Conservation (phyloP, 1,140 invertebrate genomes). For the Vanessa tameamea region DNA sequence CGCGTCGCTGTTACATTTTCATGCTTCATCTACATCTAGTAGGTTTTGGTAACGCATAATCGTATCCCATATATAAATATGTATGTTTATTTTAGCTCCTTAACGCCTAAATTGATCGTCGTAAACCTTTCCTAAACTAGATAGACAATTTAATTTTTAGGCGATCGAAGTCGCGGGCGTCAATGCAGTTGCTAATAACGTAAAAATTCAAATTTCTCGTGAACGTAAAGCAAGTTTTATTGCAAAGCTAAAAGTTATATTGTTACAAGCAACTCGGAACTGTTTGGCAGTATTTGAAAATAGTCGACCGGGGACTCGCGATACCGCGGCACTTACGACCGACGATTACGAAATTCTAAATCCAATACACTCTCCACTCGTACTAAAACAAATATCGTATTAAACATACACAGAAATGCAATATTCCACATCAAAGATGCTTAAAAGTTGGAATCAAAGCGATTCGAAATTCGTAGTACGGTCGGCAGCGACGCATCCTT, state of each 20-base stretch:
- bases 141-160: too few species aligned
- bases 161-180: too few species aligned
- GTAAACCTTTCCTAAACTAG: too few species aligned
- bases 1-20: constrained; percentile 58
- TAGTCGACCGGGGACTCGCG: constrained; percentile 30
- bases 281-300: constrained; percentile 29
- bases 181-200: background rate
- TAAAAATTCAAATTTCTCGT: constrained; percentile 14
- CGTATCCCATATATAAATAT: background rate
- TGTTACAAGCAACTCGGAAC: constrained; percentile 17
- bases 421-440: constrained; percentile 72
- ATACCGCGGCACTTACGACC: constrained; percentile 16
- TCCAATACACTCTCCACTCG: constrained; percentile 24
- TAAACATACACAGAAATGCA: constrained; percentile 71
- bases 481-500: constrained; percentile 73
- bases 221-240: constrained; percentile 20
- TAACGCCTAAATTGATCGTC: too few species aligned
- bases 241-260: constrained; percentile 23
- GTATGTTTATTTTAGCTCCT: too few species aligned
- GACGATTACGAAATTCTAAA: constrained; percentile 38
- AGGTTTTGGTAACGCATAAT: constrained; percentile 8
- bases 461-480: constrained; percentile 69
- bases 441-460: constrained; percentile 78
- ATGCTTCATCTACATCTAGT: constrained; percentile 54
- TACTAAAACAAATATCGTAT: constrained; percentile 62